Conservation (phyloP, 1,140 invertebrate species). For the Schlechtendalia chinensis region DNA sequence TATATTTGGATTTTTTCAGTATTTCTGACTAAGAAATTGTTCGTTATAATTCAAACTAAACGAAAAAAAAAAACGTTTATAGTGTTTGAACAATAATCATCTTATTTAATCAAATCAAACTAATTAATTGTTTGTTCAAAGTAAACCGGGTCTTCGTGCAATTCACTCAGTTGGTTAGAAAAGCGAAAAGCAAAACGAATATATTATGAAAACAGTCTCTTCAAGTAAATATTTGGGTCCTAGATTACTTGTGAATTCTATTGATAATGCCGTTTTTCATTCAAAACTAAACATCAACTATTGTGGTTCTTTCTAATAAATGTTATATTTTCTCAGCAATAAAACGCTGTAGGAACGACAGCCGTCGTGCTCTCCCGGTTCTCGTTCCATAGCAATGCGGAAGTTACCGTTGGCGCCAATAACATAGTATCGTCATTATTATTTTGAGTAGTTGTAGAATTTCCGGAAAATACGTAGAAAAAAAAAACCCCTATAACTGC, state of each 20-base stretch:
- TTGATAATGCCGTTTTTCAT: neutral
- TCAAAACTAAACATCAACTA: neutral
- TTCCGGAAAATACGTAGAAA: neutral
- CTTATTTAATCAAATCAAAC: conserved; percentile 27
- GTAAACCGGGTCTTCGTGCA: neutral
- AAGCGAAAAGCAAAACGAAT: too few species aligned
- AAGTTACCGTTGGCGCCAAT: neutral
- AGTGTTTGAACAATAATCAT: neutral
- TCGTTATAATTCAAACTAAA: neutral
- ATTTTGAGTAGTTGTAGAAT: neutral
- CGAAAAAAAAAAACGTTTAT: neutral
- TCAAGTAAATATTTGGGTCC: neutral
- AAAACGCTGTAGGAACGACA: too few species aligned
- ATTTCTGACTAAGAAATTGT: neutral
- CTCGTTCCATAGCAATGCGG: neutral
- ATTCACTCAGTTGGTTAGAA: neutral
- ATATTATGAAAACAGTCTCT: neutral
- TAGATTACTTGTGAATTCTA: neutral
- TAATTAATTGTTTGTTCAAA: conserved; percentile 43
- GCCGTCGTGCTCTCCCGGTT: neutral
- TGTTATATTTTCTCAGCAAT: too few species aligned
- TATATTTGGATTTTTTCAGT: neutral
- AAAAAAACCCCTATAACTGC: neutral
- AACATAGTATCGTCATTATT: neutral
- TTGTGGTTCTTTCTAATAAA: too few species aligned